Evolutionary conservation across 1,140 invertebrate species (phyloP).

Genomic region (Hylaeus anthracinus): DNA sequence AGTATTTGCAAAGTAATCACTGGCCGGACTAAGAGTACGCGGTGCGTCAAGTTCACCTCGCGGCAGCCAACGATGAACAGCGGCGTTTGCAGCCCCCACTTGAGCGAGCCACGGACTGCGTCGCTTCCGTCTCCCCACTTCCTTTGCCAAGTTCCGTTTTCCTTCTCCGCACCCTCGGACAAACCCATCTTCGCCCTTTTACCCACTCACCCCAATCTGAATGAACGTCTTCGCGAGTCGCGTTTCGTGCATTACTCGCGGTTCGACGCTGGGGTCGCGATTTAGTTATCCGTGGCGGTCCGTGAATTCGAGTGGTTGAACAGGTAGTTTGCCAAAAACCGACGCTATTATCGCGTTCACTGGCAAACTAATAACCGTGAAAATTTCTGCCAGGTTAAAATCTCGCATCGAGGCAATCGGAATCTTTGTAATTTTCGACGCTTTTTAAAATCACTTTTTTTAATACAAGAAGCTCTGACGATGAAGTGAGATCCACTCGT

Average conservation of each 20-base stretch:
- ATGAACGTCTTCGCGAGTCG: neutral
- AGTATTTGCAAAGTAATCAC: no score
- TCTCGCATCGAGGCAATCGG: no score
- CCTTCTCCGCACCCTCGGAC: slow-evolving; percentile 17
- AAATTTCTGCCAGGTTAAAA: no score
- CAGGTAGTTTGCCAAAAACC: no score
- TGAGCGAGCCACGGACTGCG: neutral
- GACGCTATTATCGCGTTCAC: no score
- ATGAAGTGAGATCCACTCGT: no score
- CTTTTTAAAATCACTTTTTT: no score
- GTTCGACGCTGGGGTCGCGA: slow-evolving; percentile 61
- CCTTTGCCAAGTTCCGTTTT: neutral
- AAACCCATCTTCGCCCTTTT: slow-evolving; percentile 15
- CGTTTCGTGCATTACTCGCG: slow-evolving; percentile 27
- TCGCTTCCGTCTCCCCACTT: neutral
- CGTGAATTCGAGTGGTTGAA: no score
- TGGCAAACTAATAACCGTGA: no score
- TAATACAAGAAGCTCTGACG: no score
- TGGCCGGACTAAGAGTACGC: no score
- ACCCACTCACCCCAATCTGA: slow-evolving; percentile 15
- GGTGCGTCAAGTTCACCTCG: slow-evolving; percentile 27
- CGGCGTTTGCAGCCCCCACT: neutral
- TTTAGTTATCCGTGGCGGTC: slow-evolving; percentile 68
- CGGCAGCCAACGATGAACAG: slow-evolving; percentile 17
- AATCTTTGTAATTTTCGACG: no score